Evolutionary conservation across 2,113 vertebrate species (phyloP), one percentile per base, ranked within the genome.

Genomic region (Aramus guarauna): DNA sequence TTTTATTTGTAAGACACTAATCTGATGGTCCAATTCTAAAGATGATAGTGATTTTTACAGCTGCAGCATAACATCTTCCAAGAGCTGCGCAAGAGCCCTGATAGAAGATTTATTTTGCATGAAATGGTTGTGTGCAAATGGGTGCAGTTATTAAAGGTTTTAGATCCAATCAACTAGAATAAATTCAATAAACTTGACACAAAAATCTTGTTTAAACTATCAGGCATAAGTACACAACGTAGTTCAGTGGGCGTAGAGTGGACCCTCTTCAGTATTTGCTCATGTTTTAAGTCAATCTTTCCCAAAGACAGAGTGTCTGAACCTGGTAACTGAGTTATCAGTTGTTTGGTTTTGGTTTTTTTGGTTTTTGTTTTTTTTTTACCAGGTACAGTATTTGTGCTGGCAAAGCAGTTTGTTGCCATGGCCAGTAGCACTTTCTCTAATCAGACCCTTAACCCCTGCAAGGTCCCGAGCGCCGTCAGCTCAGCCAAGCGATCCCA

Each of bases 291-390:
- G 47, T 23, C 8, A 12, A 14, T 27, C 43, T 85, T 53, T 68
- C 59, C 37, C 22, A 53, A 68, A 68, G 37, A 45, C 34, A 29
- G 21, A 23, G n/a, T 26, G 24, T 50, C 32, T 76, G 58, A 52
- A 36, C 13, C 15, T 30, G 37, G 29, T 72, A 67, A 68, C 21
- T 59, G 18, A 30, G 23, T 64, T 78, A 50, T 15, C 27, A 16
- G 6, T 0, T 2, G 55, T 2, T 9, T 73, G 53, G 0, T 2
- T 9, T 73, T 60, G 39, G n/a, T n/a, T n/a, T n/a, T n/a, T n/a
- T n/a, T n/a, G n/a, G n/a, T n/a, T 39, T 39, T 39, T 39, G 39
- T 41, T 41, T 41, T 41, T 55, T 53, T 73, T 56, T 69, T 34
- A 23, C 11, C 34, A 36, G 50, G 37, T 90, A 59, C 59, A 36